Percentiles rank a stretch among this genome's conserved stretches.
Conservation (phyloP, 1,140 invertebrate genomes). For the Cydia fagiglandana region DNA sequence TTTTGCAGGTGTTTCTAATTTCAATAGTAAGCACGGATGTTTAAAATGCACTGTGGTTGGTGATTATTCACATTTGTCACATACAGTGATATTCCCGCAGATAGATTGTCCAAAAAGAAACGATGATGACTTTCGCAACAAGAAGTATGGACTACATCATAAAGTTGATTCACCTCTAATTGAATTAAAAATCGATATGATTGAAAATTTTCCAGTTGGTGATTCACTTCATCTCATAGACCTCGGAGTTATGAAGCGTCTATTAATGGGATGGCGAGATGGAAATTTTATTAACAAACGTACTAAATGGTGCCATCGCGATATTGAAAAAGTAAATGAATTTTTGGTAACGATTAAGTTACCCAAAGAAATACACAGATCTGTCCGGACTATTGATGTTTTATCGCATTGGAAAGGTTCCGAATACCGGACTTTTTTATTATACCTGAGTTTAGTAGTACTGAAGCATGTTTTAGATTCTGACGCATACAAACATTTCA, state of each 20-base stretch:
- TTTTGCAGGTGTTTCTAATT: conserved; percentile 31
- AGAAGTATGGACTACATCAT: conserved; percentile 41
- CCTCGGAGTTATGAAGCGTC: conserved; percentile 48
- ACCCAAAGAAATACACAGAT: conserved; percentile 36
- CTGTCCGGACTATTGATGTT: conserved; percentile 26
- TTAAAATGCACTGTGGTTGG: conserved; percentile 31
- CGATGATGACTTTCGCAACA: conserved; percentile 42
- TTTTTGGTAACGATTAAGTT: conserved; percentile 29
- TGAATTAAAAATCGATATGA: conserved; percentile 40
- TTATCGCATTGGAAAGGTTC: conserved; percentile 37
- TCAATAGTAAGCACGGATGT: conserved; percentile 33
- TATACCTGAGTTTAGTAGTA: conserved; percentile 32
- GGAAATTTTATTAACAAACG: conserved; percentile 34
- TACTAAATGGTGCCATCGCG: conserved; percentile 35
- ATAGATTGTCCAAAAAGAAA: conserved; percentile 38
- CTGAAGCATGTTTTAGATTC: background rate
- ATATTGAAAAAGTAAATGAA: conserved; percentile 25
- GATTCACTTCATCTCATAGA: too few relatives aligned
- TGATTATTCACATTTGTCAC: conserved; percentile 40
- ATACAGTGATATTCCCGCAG: conserved; percentile 45
- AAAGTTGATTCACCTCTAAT: conserved; percentile 41
- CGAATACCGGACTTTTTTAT: conserved; percentile 36
- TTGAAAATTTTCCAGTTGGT: too few relatives aligned
- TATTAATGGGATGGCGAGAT: conserved; percentile 42
- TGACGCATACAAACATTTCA: conserved; percentile 33